Percentiles rank a stretch among this genome's conserved stretches.
Evolutionary conservation across 1,140 invertebrate species (phyloP).

Genomic region (Luehdorfia chinensis): DNA sequence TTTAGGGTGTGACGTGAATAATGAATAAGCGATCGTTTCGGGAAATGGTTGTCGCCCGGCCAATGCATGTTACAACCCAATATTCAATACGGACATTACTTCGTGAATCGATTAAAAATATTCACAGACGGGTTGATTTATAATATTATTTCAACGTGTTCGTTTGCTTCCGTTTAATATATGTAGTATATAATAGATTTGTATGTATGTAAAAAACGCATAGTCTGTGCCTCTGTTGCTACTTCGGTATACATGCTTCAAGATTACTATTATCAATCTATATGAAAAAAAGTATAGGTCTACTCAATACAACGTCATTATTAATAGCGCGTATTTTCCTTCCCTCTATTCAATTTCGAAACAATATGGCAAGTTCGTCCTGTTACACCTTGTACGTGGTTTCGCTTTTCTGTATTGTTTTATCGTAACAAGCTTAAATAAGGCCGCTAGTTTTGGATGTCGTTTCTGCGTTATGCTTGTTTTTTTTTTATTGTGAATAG

Average conservation of each 20-base stretch:
- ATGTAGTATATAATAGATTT: background rate
- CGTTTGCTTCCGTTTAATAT: background rate
- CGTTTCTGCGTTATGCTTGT: too few species aligned
- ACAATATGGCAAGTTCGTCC: too few species aligned
- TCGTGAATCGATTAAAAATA: slow-evolving; percentile 1
- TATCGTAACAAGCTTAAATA: too few species aligned
- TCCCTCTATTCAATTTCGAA: too few species aligned
- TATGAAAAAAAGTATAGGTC: too few species aligned
- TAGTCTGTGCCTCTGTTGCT: slow-evolving; percentile 7
- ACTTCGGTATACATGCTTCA: slow-evolving; percentile 1
- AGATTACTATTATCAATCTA: slow-evolving; percentile 7
- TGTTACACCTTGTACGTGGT: too few species aligned
- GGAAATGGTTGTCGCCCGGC: slow-evolving; percentile 15
- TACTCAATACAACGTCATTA: too few species aligned
- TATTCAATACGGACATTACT: background rate
- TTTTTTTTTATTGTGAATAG: too few species aligned
- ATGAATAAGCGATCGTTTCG: slow-evolving; percentile 13
- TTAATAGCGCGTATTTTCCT: too few species aligned
- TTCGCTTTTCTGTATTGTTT: too few species aligned
- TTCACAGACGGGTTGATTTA: background rate
- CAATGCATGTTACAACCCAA: slow-evolving; percentile 14
- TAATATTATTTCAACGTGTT: background rate
- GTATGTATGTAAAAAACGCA: slow-evolving; percentile 3
- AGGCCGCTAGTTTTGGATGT: too few species aligned
- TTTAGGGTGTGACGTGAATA: background rate